These are phyloP conservation scores for Miltochrista miniata DNA, from an alignment of 2,888 invertebrate species.

Conservation along the genomic window DNA sequence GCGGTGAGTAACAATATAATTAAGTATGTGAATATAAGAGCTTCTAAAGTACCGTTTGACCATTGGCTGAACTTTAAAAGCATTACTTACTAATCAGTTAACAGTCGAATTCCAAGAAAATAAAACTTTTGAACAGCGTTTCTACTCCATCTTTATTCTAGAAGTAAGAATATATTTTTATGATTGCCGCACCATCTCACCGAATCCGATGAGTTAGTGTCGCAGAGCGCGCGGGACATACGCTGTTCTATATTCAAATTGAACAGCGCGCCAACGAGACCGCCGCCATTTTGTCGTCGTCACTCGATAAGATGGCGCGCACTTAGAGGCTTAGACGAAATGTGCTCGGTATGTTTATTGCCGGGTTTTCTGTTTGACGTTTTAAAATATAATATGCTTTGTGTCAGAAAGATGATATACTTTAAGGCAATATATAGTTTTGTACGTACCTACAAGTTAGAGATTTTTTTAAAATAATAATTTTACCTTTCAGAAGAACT, in stretches of 20 bases:
- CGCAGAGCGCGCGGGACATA: constrained; percentile 77
- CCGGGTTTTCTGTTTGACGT: constrained; percentile 43
- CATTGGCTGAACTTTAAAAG: too few species aligned
- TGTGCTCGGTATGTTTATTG: constrained; percentile 54
- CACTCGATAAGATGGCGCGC: constrained; percentile 69
- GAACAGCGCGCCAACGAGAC: constrained; percentile 67
- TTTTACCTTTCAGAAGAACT: too few species aligned
- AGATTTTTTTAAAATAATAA: too few species aligned
- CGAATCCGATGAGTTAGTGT: constrained; percentile 82
- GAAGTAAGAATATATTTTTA: constrained; percentile 77
- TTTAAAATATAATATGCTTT: constrained; percentile 45
- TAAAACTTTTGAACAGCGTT: background rate
- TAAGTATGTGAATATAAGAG: too few species aligned
- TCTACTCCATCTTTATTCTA: constrained; percentile 46
- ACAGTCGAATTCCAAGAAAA: too few species aligned
- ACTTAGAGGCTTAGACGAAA: constrained; percentile 63
- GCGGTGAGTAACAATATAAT: too few species aligned
- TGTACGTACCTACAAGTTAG: background rate
- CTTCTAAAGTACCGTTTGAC: too few species aligned
- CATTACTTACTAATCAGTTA: too few species aligned
- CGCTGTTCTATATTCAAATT: constrained; percentile 83
- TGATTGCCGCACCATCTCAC: constrained; percentile 76
- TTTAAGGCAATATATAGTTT: background rate
- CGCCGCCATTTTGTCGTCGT: constrained; percentile 78
- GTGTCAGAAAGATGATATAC: constrained; percentile 4